Conservation (phyloP, 1,140 invertebrate species). For the Archegozetes longisetosus region DNA sequence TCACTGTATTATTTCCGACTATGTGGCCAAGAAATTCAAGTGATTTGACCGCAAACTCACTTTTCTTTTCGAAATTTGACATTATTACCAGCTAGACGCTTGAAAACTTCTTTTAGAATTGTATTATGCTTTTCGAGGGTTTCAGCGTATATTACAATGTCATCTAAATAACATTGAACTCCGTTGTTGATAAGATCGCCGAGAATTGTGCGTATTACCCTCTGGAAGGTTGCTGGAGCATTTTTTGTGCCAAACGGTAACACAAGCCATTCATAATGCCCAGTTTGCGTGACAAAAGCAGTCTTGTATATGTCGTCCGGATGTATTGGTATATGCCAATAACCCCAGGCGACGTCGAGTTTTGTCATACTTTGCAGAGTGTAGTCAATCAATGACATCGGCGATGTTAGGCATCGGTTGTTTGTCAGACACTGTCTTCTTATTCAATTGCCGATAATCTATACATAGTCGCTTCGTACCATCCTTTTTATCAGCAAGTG, state of each 20-base stretch:
- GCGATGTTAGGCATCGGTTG: conserved; percentile 1
- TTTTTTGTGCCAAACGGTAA: conserved; percentile 24
- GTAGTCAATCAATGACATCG: background rate
- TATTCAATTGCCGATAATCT: conserved; percentile 4
- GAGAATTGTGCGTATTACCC: conserved; percentile 22
- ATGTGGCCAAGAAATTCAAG: conserved; percentile 1
- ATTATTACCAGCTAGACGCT: conserved; percentile 27
- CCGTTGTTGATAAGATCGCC: conserved; percentile 11
- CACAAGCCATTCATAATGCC: conserved; percentile 11
- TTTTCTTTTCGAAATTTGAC: conserved; percentile 4
- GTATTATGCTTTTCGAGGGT: background rate
- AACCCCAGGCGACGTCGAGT: conserved; percentile 16
- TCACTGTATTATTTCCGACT: conserved; percentile 2
- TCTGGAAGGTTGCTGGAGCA: conserved; percentile 23
- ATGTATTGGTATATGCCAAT: conserved; percentile 14
- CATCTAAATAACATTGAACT: conserved; percentile 22
- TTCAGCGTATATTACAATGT: conserved; percentile 18
- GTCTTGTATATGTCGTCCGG: conserved; percentile 11
- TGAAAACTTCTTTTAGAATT: conserved; percentile 12
- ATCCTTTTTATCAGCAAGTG: background rate
- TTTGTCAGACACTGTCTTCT: background rate
- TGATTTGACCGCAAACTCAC: conserved; percentile 1
- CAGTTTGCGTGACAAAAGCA: conserved; percentile 7
- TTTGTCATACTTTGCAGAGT: conserved; percentile 1
- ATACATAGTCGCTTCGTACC: conserved; percentile 3